Evolutionary conservation across 2,797 vertebrate species (phyloP), one percentile per base, ranked within the genome.

Genomic region (Cryptoblepharus egeriae): DNA sequence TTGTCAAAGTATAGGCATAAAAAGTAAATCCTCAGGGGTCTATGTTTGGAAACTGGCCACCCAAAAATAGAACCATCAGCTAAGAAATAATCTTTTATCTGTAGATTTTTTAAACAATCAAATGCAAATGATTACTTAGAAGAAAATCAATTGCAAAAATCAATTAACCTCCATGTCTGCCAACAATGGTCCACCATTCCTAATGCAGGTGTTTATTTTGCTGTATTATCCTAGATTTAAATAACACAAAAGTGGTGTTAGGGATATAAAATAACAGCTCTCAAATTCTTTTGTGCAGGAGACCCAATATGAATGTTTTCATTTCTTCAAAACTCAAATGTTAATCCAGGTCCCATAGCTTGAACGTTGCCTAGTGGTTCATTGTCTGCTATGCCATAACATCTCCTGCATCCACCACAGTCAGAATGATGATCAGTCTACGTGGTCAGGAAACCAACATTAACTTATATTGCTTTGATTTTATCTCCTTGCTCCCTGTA

Each of bases 81-180:
- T 37, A 12, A 69, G 37, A 69, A 42, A 69, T 69, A 69, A 74
- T 74, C 30, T 32, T 74, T 22, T 74, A 57, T 11, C 52, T 74
- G 72, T 75, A 35, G 24, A 75, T 75, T 52, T 52, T 73, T 58
- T 26, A 11, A 35, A 75, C 45, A 37, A 75, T 58, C 72, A 75
- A 57, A 75, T 75, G 55, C 55, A 35, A 57, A 75, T 75, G 32
- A 58, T 37, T 75, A 58, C n/a, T 58, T 58, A 58, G 32, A 75
- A 12, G 72, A 58, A 75, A 75, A 75, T 75, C 72, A 55, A 35
- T 73, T 55, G 52, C 22, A 72, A 72, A 73, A 73, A 73, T 73
- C 71, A 73, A 73, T 73, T 73, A 8, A 11, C n/a, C 30, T 57
- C 30, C 32, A 18, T 55, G 71, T 57, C 49, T 73, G 49, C 71